Base-by-base conservation (phyloP, 2,888 invertebrate genomes). In the Archips xylosteana region DNA sequence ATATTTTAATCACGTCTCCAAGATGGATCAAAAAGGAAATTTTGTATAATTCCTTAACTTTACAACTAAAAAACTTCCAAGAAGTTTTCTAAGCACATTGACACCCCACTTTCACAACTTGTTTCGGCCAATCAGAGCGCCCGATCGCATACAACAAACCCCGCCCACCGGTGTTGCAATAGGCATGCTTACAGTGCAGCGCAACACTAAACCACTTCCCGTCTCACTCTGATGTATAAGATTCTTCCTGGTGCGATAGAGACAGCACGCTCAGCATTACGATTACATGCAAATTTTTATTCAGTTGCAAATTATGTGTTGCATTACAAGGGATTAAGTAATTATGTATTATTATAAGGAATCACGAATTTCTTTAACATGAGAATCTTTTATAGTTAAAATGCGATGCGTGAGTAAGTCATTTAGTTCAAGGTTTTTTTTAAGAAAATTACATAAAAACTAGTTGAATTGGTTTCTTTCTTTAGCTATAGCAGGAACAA, bases 281-380 rank as follows among this genome's bases (percentile, higher is more conserved):
- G 83, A 89, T 89, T 82, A 89, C 85, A 92, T 93, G 92, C 90
- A 92, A 92, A 90, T 92, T 92, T 92, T 91, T 89, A 89, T 92
- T 90, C 89, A 91, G 87, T 91, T 89, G 92, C 89, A 91, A 90
- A 93, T 90, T 89, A 90, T 89, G 87, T 86, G 83, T 86, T 90
- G 89, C 89, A 90, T 91, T 76, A 74, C 74, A 71, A 74, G 74
- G 74, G 60, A 76, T 76, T 89, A 88, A 85, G 88, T 92, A 91
- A 92, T 92, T 92, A 91, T 89, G 87, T 91, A 86, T 88, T 89
- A 90, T 90, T 89, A 89, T 87, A 82, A 83, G 75, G 81, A 81
- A 87, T 85, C 85, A 87, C 84, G 85, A 83, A 81, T 82, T 80
- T 69, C 68, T 73, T 75, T 69, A 62, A 72, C 72, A 69, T 60